Percentiles rank a stretch among this genome's conserved stretches.
Evolutionary conservation across 2,113 vertebrate species (phyloP).

Genomic region (Otus sunia): DNA sequence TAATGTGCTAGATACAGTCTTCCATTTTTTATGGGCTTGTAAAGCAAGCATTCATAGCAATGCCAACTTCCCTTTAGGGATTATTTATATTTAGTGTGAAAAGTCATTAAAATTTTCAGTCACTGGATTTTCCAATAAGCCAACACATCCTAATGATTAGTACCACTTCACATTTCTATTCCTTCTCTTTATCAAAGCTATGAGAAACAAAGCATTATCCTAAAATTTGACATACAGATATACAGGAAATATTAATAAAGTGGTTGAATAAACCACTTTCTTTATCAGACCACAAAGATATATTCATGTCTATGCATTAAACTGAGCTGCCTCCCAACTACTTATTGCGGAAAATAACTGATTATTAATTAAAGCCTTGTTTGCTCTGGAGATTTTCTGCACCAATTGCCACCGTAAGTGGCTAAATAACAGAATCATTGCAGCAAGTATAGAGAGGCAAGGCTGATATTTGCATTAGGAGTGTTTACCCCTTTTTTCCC

Average conservation of each 20-base stretch:
- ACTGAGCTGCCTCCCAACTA: conserved; percentile 24
- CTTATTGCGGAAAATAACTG: conserved; percentile 29
- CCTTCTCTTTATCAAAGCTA: conserved; percentile 35
- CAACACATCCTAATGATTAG: conserved; percentile 50
- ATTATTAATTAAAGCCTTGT: conserved; percentile 65
- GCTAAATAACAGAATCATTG: conserved; percentile 56
- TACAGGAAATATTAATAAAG: conserved; percentile 28
- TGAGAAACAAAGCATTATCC: conserved; percentile 20
- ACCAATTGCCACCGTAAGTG: conserved; percentile 39
- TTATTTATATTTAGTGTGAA: conserved; percentile 61
- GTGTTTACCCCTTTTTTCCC: conserved; percentile 56
- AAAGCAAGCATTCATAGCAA: conserved; percentile 16
- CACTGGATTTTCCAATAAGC: conserved; percentile 42
- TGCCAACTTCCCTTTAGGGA: conserved; percentile 25
- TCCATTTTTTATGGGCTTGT: conserved; percentile 7
- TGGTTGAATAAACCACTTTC: conserved; percentile 20
- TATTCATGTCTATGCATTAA: conserved; percentile 5
- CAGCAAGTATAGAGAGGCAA: conserved; percentile 44
- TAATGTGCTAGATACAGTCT: conserved; percentile 39
- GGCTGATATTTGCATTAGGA: conserved; percentile 62
- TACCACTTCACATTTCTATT: conserved; percentile 51
- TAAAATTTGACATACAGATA: conserved; percentile 18
- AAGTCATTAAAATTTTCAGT: conserved; percentile 64
- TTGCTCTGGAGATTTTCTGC: conserved; percentile 59
- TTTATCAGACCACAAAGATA: conserved; percentile 27